These are phyloP conservation scores for Gerris buenoi DNA, from an alignment of 1,140 invertebrate species.

Conservation along the genomic window DNA sequence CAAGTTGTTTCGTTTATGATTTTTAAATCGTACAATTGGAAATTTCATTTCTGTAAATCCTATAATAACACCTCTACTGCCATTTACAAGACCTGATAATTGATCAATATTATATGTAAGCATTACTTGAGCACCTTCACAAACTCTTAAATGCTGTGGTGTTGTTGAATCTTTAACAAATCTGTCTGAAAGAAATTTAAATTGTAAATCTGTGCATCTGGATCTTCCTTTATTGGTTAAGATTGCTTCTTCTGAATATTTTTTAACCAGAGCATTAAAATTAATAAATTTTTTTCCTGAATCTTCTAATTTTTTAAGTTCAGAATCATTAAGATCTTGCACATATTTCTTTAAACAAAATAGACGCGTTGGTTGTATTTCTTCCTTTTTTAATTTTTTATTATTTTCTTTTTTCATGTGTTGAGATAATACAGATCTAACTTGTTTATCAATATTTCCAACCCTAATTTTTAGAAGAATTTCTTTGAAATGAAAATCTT, in stretches of 20 bases:
- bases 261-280: not conserved
- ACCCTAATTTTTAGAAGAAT: not conserved
- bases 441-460: not conserved
- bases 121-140: not conserved
- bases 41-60: not conserved
- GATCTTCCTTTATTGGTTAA: not conserved
- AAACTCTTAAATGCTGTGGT: not conserved
- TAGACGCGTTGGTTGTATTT: not conserved
- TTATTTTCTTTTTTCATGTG: not conserved
- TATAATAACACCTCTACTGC: not conserved
- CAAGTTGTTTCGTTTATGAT: not conserved
- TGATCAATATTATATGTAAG: not conserved
- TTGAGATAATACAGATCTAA: not conserved
- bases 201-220: not conserved
- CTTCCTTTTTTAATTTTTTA: not conserved
- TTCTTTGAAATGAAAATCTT: not conserved
- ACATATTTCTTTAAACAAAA: not conserved
- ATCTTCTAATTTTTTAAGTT: not conserved
- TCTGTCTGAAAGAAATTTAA: not conserved
- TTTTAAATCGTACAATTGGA: not conserved
- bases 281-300: not conserved
- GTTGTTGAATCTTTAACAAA: not conserved
- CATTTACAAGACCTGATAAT: not conserved
- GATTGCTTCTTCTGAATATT: not conserved
- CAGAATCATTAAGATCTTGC: not conserved